A percentile compares a stretch with the other conserved stretches of the same genome.
phyloP scores from a whole-genome alignment of 2,888 invertebrate genomes.

The Choreutis nemorana region DNA sequence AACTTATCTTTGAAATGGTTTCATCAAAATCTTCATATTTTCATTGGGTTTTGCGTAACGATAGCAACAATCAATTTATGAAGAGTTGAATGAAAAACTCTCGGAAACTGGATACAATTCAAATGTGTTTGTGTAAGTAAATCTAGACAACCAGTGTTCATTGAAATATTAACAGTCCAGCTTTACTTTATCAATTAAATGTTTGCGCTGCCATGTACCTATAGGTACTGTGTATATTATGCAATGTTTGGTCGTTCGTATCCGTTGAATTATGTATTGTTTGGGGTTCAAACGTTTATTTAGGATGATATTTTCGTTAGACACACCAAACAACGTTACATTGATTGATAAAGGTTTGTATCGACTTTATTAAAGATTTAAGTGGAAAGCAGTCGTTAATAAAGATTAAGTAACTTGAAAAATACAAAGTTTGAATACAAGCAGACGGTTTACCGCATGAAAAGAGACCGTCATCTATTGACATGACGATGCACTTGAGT shows the following conservation, averaged over 20 bases:
- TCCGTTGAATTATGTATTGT: slow-evolving; percentile 42
- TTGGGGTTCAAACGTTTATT: slow-evolving; percentile 37
- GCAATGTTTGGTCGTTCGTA: too few relatives aligned
- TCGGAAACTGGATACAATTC: slow-evolving; percentile 8
- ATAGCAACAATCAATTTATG: slow-evolving; percentile 8
- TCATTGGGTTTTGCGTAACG: slow-evolving; percentile 10
- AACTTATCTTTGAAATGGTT: too few relatives aligned
- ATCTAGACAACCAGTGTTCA: slow-evolving; percentile 6
- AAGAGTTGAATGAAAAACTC: slow-evolving; percentile 8
- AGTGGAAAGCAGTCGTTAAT: too few relatives aligned
- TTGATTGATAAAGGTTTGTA: slow-evolving; percentile 39
- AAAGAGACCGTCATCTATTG: too few relatives aligned
- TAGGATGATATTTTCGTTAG: slow-evolving; percentile 48
- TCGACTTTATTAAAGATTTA: too few relatives aligned
- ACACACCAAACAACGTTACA: slow-evolving; percentile 24
- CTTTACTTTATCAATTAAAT: slow-evolving; percentile 26
- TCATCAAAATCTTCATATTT: too few relatives aligned
- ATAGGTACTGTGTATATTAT: too few relatives aligned
- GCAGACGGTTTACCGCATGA: too few relatives aligned
- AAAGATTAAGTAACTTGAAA: too few relatives aligned
- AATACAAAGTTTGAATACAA: too few relatives aligned
- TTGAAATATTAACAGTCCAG: too few relatives aligned
- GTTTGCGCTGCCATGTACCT: slow-evolving; percentile 19
- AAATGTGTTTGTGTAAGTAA: slow-evolving; percentile 9
- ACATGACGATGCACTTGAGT: too few relatives aligned